Evolutionary conservation across 1,140 invertebrate genomes (phyloP).

Genomic region (Druon quercuslanigerum): DNA sequence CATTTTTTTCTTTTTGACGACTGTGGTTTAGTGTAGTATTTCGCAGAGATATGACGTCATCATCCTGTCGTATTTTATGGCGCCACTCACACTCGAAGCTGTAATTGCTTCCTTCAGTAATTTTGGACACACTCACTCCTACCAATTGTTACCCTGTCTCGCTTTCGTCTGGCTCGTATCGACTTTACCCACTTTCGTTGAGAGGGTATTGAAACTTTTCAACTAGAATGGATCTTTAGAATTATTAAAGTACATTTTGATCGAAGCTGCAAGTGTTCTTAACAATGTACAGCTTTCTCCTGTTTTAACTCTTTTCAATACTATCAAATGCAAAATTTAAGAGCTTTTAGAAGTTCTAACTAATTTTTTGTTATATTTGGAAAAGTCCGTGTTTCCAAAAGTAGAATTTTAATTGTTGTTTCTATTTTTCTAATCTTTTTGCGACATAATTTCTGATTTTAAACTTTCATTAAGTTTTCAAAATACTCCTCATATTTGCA

Average conservation of each 20-base stretch:
- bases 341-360: too few species aligned
- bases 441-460: too few species aligned
- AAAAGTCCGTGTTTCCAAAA: too few species aligned
- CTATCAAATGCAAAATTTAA: too few species aligned
- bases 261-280: background rate
- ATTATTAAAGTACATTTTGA: background rate
- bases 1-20: background rate
- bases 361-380: too few species aligned
- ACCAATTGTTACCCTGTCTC: conserved; percentile 46
- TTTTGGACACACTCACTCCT: conserved; percentile 36
- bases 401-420: too few species aligned
- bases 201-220: background rate
- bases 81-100: conserved; percentile 31
- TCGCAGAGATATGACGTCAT: conserved; percentile 38
- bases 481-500: too few species aligned
- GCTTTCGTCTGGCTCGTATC: conserved; percentile 33
- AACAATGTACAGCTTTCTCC: background rate
- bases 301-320: background rate
- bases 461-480: too few species aligned
- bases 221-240: background rate
- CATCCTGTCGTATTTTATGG: conserved; percentile 3
- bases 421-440: too few species aligned
- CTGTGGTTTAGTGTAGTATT: background rate
- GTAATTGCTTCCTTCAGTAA: conserved; percentile 19
- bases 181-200: background rate